phyloP scores from a whole-genome alignment of 2,113 vertebrate species.

The Podarcis cretensis region DNA sequence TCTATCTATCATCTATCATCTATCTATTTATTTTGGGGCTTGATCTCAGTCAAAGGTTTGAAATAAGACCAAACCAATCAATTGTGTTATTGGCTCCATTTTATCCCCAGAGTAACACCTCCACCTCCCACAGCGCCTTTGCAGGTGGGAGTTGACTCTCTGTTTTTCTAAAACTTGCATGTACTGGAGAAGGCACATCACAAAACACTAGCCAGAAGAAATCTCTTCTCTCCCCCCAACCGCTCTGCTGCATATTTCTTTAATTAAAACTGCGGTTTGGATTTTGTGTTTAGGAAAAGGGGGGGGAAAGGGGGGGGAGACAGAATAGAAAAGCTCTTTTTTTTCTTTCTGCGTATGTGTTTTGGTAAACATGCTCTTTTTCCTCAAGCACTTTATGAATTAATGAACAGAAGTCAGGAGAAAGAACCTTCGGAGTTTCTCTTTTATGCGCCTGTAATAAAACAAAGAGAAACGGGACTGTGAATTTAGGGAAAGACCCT shows the following conservation, averaged over 20 bases:
- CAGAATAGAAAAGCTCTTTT: background rate
- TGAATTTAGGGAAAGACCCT: constrained; percentile 5
- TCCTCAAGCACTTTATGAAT: constrained; percentile 46
- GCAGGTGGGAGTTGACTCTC: background rate
- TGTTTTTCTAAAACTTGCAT: constrained; percentile 48
- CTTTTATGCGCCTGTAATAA: constrained; percentile 23
- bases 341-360: constrained; percentile 39
- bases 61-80: constrained; percentile 27
- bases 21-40: background rate
- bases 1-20: background rate
- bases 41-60: constrained; percentile 27
- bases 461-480: background rate
- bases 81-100: constrained; percentile 14
- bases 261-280: constrained; percentile 44
- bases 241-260: constrained; percentile 33
- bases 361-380: constrained; percentile 59
- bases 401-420: constrained; percentile 30
- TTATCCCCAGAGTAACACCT: constrained; percentile 30
- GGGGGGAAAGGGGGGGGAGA: background rate
- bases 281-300: constrained; percentile 49
- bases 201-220: constrained; percentile 38
- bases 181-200: constrained; percentile 38
- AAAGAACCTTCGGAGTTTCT: background rate
- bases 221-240: constrained; percentile 16
- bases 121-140: background rate